Conservation (phyloP, 2,888 invertebrate species). For the Pseudoips prasinana region DNA sequence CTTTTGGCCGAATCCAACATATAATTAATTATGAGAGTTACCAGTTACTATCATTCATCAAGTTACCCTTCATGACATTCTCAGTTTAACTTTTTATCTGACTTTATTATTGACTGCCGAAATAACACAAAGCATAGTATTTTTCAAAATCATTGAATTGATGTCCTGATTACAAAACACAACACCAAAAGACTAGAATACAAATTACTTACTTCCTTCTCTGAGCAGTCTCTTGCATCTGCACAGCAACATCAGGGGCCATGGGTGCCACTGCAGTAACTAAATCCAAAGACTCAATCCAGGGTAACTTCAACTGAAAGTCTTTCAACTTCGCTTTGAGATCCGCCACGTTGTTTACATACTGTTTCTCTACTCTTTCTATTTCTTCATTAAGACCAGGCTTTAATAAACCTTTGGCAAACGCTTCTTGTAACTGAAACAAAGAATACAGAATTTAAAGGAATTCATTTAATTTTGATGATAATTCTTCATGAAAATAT, state of each 20-base stretch:
- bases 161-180: too few relatives aligned
- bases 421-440: conserved; percentile 93
- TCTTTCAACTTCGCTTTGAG: conserved; percentile 87
- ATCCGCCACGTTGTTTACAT: conserved; percentile 87
- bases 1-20: too few relatives aligned
- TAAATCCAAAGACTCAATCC: conserved; percentile 93
- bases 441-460: conserved; percentile 4
- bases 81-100: too few relatives aligned
- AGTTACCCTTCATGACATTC: too few relatives aligned
- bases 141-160: too few relatives aligned
- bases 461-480: not conserved
- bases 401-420: conserved; percentile 91
- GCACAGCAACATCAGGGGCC: conserved; percentile 91
- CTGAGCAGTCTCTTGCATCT: conserved; percentile 88
- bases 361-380: conserved; percentile 78
- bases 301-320: conserved; percentile 87
- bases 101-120: too few relatives aligned
- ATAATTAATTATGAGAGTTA: too few relatives aligned
- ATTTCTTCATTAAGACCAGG: conserved; percentile 91
- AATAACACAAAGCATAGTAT: too few relatives aligned
- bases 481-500: not conserved
- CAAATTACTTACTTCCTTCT: conserved; percentile 82
- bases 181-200: too few relatives aligned
- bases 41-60: too few relatives aligned
- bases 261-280: conserved; percentile 89